Conservation (phyloP, 2,113 vertebrate genomes). For the Merops nubicus region DNA sequence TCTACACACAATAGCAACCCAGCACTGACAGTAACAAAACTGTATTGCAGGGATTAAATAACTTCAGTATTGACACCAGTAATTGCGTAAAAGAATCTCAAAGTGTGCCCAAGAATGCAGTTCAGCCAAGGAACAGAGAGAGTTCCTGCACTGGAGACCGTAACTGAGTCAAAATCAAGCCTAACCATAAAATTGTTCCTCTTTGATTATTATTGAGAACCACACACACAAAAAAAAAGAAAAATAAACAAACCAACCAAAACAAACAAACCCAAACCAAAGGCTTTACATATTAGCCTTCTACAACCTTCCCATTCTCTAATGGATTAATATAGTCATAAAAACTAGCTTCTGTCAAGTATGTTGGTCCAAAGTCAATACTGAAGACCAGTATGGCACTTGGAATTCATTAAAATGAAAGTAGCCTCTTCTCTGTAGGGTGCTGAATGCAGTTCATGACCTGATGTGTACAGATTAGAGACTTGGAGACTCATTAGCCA, state of each 20-base stretch:
- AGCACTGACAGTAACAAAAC: not conserved
- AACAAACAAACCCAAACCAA: too few species aligned
- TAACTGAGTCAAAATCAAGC: not conserved
- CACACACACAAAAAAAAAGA: too few species aligned
- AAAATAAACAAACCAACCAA: too few species aligned
- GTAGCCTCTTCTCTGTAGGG: not conserved
- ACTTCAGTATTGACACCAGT: not conserved
- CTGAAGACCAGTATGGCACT: not conserved
- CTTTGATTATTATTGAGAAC: not conserved
- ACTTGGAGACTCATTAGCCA: constrained; percentile 11
- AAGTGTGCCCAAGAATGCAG: not conserved
- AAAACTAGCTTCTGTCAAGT: not conserved
- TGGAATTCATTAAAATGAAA: constrained; percentile 24
- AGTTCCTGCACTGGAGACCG: not conserved
- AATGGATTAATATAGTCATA: not conserved
- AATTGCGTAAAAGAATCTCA: not conserved
- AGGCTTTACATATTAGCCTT: not conserved
- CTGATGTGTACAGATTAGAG: not conserved
- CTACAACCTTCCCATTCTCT: not conserved
- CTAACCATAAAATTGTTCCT: not conserved
- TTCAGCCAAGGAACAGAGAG: not conserved
- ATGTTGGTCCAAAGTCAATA: not conserved
- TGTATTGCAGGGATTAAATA: not conserved
- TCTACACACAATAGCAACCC: not conserved
- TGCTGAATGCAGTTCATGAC: not conserved